Conservation (phyloP, 2,888 invertebrate genomes). For the Abrostola tripartita region DNA sequence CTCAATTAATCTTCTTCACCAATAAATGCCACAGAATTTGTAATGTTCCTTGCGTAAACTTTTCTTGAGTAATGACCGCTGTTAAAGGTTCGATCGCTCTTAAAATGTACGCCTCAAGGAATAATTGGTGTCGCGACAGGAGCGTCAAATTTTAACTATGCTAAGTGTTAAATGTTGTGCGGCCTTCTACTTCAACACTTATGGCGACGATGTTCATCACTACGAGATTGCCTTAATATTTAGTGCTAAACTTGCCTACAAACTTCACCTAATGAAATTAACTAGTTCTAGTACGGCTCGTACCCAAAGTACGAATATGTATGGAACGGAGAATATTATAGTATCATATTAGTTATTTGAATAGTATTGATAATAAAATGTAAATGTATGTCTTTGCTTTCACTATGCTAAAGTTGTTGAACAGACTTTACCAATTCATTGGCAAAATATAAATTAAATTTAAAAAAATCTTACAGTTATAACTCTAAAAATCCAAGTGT, state of each 20-base stretch:
- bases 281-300: constrained; percentile 37
- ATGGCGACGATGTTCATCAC: constrained; percentile 38
- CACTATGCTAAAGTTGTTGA: too few relatives aligned
- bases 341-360: constrained; percentile 4
- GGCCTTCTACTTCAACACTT: constrained; percentile 32
- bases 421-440: too few relatives aligned
- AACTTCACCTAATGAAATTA: constrained; percentile 51
- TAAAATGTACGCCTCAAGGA: constrained; percentile 46
- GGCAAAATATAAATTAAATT: too few relatives aligned
- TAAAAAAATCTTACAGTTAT: too few relatives aligned
- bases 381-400: too few relatives aligned
- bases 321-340: constrained; percentile 23
- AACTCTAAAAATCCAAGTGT: too few relatives aligned
- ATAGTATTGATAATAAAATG: not conserved
- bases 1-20: constrained; percentile 68
- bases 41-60: constrained; percentile 60
- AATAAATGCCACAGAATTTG: constrained; percentile 65
- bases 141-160: constrained; percentile 21
- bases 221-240: constrained; percentile 43
- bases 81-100: constrained; percentile 53
- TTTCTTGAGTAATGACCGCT: constrained; percentile 65
- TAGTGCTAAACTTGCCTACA: constrained; percentile 45
- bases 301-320: constrained; percentile 26
- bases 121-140: constrained; percentile 30
- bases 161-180: constrained; percentile 29